Base-by-base conservation (phyloP, 2,797 vertebrate species). In the Huso huso region DNA sequence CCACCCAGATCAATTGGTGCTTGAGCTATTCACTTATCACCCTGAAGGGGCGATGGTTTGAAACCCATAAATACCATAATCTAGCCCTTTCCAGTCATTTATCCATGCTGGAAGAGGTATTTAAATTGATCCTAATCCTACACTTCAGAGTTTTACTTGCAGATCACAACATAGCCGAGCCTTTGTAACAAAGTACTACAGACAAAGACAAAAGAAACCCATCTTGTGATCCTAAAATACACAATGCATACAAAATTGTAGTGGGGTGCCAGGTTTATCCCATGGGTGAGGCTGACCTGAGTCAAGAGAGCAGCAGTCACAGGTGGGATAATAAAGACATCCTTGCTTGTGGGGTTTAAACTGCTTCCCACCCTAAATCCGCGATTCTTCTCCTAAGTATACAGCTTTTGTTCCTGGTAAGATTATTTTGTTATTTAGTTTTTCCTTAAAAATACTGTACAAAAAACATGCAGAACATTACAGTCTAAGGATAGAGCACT, bases 401-500 rank as follows among this genome's bases (percentile, higher is more conserved):
- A 10, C 7, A 51, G 51, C 12, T 15, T 58, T 15, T 57, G 15
- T 59, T 66, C 55, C 13, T 59, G 66, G 50, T 6, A 53, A 23
- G 50, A n/a, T 6, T 11, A 15, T 69, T 61, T 61, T 58, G 4
- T 18, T 37, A 37, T 37, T 37, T 37, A 37, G 12, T 50, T 66
- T 66, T 60, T 12, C 53, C 48, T 64, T 51, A 4, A 67, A 48
- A 51, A 12, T 49, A 49, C 8, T 3, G 48, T 59, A 62, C 53
- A 77, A 76, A 69, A 66, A 66, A 73, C 68, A 72, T 82, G 72
- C 77, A 75, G 69, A 71, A 81, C 84, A 83, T 89, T 79, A 89
- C 87, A 88, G 81, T 57, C 51, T 2, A 58, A 72, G 83, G 87
- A 85, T 83, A 84, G 81, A 76, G 82, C 75, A 67, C 71, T 37